A percentile compares a stretch with the other conserved stretches of the same genome.
phyloP scores from a whole-genome alignment of 2,797 vertebrate species.

The Eutrigla gurnardus region DNA sequence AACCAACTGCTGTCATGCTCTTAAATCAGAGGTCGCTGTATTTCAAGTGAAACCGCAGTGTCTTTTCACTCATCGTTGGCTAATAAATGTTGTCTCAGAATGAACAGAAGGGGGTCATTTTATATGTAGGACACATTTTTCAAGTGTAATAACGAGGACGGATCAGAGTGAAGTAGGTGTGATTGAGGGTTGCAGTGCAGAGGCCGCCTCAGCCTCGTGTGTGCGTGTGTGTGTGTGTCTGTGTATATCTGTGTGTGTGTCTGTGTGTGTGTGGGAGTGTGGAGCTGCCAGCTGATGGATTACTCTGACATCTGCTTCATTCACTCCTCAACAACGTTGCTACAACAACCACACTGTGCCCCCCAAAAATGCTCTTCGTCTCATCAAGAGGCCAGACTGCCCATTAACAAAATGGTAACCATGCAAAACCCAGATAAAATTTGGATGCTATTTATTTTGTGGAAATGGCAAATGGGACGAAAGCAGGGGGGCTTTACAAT shows the following conservation, averaged over 20 bases:
- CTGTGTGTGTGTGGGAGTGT: slow-evolving; percentile 57
- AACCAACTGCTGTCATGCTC: slow-evolving; percentile 23
- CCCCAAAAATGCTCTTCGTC: slow-evolving; percentile 89
- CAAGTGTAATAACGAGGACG: background rate
- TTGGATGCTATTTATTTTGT: slow-evolving; percentile 88
- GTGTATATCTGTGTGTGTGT: slow-evolving; percentile 58
- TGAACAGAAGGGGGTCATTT: background rate
- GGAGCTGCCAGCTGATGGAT: slow-evolving; percentile 86
- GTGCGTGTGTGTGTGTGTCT: slow-evolving; percentile 34
- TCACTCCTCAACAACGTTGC: slow-evolving; percentile 90
- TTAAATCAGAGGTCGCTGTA: slow-evolving; percentile 18
- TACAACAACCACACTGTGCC: slow-evolving; percentile 87
- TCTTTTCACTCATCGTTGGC: slow-evolving; percentile 42
- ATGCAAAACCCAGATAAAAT: slow-evolving; percentile 89
- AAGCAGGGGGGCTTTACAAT: slow-evolving; percentile 66
- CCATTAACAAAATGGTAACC: slow-evolving; percentile 89
- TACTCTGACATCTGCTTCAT: slow-evolving; percentile 92
- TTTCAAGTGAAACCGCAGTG: slow-evolving; percentile 29
- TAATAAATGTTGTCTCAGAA: slow-evolving; percentile 51
- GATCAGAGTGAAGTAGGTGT: slow-evolving; percentile 46
- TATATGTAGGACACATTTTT: slow-evolving; percentile 22
- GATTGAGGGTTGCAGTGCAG: slow-evolving; percentile 74
- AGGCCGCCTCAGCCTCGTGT: slow-evolving; percentile 71
- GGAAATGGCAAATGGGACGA: slow-evolving; percentile 68
- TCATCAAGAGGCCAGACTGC: slow-evolving; percentile 86